These are phyloP conservation scores for Mycogona germanica DNA, from an alignment of 2,888 invertebrate genomes.

Conservation along the genomic window DNA sequence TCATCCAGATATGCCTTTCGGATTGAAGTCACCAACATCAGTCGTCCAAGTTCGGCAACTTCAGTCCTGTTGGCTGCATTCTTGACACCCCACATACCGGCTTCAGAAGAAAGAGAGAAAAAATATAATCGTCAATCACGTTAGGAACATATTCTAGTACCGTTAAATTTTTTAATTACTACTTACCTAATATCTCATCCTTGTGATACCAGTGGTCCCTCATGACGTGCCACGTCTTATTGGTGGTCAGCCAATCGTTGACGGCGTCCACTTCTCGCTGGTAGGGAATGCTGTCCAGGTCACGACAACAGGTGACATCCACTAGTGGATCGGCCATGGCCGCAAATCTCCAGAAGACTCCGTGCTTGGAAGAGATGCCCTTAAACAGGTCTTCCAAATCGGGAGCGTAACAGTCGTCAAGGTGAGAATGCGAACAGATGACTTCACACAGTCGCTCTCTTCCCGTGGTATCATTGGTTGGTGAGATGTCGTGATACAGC, in stretches of 20 bases:
- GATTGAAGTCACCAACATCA: neutral
- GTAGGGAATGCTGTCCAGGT: constrained; percentile 15
- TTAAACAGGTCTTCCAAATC: neutral
- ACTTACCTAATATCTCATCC: constrained; percentile 9
- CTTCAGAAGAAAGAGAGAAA: constrained; percentile 1
- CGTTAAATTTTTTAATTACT: too few species aligned
- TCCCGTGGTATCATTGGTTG: neutral
- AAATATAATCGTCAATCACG: neutral
- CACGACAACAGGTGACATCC: constrained; percentile 14
- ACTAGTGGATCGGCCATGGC: constrained; percentile 17
- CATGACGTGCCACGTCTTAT: constrained; percentile 19
- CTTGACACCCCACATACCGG: constrained; percentile 16
- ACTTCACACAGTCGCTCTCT: neutral
- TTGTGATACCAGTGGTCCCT: constrained; percentile 17
- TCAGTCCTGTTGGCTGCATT: neutral
- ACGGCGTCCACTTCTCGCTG: constrained; percentile 20
- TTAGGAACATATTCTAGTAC: neutral
- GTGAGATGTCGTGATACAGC: constrained; percentile 16
- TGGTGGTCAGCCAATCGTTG: constrained; percentile 13
- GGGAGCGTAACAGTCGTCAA: constrained; percentile 11
- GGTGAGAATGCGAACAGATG: neutral
- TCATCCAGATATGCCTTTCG: neutral
- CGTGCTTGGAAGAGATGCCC: neutral
- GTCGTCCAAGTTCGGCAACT: neutral
- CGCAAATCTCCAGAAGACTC: constrained; percentile 16